These are phyloP conservation scores for Phenganax subtilis DNA, from an alignment of 92 coral and sea anemone genomes.

Conservation along the genomic window DNA sequence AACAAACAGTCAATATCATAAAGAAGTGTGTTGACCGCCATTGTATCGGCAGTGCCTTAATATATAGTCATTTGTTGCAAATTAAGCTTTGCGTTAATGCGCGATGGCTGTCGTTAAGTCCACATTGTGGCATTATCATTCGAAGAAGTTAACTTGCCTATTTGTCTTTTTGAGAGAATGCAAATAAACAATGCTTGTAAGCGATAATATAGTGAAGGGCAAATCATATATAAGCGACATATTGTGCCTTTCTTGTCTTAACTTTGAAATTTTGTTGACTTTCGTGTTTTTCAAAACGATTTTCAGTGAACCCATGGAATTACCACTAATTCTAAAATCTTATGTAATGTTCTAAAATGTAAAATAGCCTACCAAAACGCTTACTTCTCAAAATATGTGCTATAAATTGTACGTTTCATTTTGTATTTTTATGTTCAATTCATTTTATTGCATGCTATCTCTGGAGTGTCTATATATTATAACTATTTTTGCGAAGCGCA, in stretches of 20 bases:
- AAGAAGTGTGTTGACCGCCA: neutral
- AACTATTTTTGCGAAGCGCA: no score
- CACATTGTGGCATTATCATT: neutral
- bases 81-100: neutral
- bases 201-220: neutral
- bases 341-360: no score
- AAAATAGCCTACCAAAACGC: no score
- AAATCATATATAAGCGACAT: neutral
- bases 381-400: no score
- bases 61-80: slow-evolving; percentile 10
- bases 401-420: no score
- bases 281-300: no score
- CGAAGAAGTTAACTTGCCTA: neutral
- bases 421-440: no score
- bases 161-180: neutral
- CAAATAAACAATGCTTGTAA: neutral
- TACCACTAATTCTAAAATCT: no score
- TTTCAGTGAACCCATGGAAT: no score
- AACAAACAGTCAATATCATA: slow-evolving; percentile 8
- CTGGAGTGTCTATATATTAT: no score
- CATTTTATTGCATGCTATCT: no score
- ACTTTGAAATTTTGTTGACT: no score
- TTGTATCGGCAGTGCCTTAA: slow-evolving; percentile 1
- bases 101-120: neutral
- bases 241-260: neutral